phyloP scores from a whole-genome alignment of 2,888 invertebrate species.

The Darwinula stevensoni region DNA sequence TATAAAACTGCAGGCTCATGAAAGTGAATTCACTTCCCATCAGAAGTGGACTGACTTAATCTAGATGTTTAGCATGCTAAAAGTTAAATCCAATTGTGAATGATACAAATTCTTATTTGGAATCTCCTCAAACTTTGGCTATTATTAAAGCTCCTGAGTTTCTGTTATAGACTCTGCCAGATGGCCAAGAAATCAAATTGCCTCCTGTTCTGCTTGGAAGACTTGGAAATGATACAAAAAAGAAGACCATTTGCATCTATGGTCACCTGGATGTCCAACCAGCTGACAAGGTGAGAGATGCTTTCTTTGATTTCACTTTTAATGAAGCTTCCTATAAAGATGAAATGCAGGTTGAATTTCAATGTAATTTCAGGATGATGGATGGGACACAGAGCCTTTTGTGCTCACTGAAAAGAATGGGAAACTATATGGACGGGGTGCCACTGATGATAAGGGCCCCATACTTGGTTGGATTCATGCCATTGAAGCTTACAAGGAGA shows the following conservation, averaged over 20 bases:
- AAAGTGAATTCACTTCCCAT: too few relatives aligned
- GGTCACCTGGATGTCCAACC: constrained; percentile 98
- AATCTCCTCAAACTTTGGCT: too few relatives aligned
- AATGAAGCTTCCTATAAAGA: too few relatives aligned
- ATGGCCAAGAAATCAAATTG: constrained; percentile 37
- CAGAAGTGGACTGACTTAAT: too few relatives aligned
- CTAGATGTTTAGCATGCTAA: neutral
- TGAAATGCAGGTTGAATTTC: neutral
- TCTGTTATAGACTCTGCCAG: constrained; percentile 25
- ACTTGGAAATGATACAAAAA: constrained; percentile 46
- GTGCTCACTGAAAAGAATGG: constrained; percentile 54
- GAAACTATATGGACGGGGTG: constrained; percentile 67
- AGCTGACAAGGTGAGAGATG: constrained; percentile 34
- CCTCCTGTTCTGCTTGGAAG: constrained; percentile 58
- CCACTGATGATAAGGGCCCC: constrained; percentile 76
- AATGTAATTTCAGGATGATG: constrained; percentile 33
- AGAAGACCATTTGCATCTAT: constrained; percentile 78
- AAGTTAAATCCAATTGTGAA: neutral
- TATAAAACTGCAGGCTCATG: too few relatives aligned
- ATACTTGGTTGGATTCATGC: constrained; percentile 87
- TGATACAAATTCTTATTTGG: too few relatives aligned
- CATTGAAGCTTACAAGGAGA: constrained; percentile 51
- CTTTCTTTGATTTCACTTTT: too few relatives aligned
- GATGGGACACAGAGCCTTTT: constrained; percentile 89
- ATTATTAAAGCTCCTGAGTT: too few relatives aligned